phyloP scores from a whole-genome alignment of 2,797 vertebrate species.

The Rhinichthys osculus region DNA sequence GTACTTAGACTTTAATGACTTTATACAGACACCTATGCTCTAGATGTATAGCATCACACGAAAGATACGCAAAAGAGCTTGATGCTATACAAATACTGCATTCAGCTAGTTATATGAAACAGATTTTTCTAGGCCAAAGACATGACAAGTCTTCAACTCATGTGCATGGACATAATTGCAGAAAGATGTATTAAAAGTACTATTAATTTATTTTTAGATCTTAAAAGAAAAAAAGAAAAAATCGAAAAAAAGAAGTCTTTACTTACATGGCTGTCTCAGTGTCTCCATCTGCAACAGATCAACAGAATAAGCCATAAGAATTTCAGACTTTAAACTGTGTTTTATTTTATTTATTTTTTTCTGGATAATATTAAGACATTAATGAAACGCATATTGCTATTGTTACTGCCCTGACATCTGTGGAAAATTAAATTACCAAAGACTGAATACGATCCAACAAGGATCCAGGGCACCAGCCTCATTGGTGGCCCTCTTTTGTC shows the following conservation, averaged over 20 bases:
- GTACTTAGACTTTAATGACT: too few species aligned
- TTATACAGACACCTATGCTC: too few species aligned
- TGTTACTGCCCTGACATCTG: background rate
- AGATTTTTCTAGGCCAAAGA: background rate
- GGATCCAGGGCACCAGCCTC: background rate
- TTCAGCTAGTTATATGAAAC: background rate
- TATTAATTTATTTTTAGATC: background rate
- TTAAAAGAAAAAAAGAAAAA: background rate
- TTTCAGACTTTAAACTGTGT: background rate
- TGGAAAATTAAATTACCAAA: background rate
- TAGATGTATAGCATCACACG: too few species aligned
- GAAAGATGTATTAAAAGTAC: background rate
- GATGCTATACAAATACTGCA: background rate
- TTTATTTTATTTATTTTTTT: too few species aligned
- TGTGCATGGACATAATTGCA: background rate
- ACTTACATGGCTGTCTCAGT: conserved; percentile 60
- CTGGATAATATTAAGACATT: background rate
- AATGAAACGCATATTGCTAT: background rate
- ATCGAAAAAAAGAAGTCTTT: background rate
- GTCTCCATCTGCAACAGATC: conserved; percentile 56
- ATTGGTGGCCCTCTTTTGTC: background rate
- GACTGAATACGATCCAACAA: background rate
- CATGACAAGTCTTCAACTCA: background rate
- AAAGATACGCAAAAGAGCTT: background rate
- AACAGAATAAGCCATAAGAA: background rate